Evolutionary conservation across 2,113 vertebrate species (phyloP), one percentile per base, ranked within the genome.

Genomic region (Motacilla tschutschensis): DNA sequence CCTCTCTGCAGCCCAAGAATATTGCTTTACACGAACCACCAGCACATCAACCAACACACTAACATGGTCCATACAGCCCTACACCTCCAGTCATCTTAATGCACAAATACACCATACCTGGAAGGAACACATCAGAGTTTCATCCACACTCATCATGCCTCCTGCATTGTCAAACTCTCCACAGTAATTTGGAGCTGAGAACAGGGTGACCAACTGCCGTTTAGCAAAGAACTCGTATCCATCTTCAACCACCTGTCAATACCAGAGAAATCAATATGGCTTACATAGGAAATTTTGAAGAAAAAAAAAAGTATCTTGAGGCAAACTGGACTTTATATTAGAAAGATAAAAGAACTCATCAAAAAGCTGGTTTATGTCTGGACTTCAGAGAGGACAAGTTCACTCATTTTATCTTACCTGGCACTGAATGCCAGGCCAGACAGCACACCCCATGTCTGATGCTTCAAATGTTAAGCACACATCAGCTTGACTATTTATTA

Each of bases 161-260:
- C 98, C 98, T 83, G 98, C 98, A 70, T 99, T 99, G 95, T 99
- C 98, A 90, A 99, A 99, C 93, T 99, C 98, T 69, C 98, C 98
- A 92, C 98, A 99, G 88, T 99, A 99, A 97, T 99, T 99, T 48
- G 98, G 98, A 83, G 98, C 98, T 38, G 98, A 99, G 95, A 99
- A 99, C 41, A 99, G 96, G 31, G 98, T 99, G 89, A 99, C 98
- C 97, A 99, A 97, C 92, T 99, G 98, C 79, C 98, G 97, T 92
- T 99, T 99, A 91, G 98, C 98, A 95, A 99, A 99, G 97, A 99
- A 99, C 96, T 99, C 98, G 20, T 99, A 99, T 38, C 98, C 98
- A 59, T 99, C 98, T 96, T 99, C 98, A 88, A 99, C 98, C 64
- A 99, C 98, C 98, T 99, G 96, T 86, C 81, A 97, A 86, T 25